These are phyloP conservation scores for Schrankia costaestrigalis DNA, from an alignment of 2,888 invertebrate species.

Conservation along the genomic window DNA sequence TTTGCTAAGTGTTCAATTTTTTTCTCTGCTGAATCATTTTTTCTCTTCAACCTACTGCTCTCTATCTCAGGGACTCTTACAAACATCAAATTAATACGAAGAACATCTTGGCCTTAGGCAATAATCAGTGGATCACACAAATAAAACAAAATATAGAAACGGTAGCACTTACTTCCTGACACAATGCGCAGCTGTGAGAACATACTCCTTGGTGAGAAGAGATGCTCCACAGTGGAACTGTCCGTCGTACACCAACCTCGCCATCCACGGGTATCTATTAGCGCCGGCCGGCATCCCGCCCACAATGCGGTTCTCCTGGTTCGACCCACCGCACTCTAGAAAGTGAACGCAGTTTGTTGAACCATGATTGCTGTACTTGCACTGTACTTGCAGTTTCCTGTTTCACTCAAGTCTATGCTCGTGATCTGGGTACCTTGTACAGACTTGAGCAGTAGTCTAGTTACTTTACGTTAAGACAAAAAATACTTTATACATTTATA, in stretches of 20 bases:
- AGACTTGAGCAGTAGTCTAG: neutral
- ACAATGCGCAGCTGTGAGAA: constrained; percentile 93
- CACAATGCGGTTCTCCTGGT: constrained; percentile 93
- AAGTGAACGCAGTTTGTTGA: constrained; percentile 50
- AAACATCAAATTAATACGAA: too few species aligned
- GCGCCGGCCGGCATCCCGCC: constrained; percentile 90
- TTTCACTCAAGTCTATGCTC: constrained; percentile 18
- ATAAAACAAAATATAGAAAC: neutral
- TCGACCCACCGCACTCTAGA: constrained; percentile 89
- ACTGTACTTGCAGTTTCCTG: constrained; percentile 30
- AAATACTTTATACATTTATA: too few species aligned
- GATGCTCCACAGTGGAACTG: constrained; percentile 94
- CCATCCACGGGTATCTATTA: constrained; percentile 94
- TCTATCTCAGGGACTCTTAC: too few species aligned
- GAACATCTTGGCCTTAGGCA: too few species aligned
- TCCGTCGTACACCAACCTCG: constrained; percentile 91
- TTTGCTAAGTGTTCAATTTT: too few species aligned
- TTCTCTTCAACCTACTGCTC: too few species aligned
- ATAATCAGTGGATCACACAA: constrained; percentile 9
- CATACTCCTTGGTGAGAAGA: constrained; percentile 89
- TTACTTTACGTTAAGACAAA: constrained; percentile 3
- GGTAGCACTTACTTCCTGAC: constrained; percentile 83
- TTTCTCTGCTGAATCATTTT: too few species aligned
- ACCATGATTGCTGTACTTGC: constrained; percentile 31
- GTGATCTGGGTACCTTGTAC: constrained; percentile 13